Percentiles rank a stretch among this genome's conserved stretches.
Evolutionary conservation across 2,797 vertebrate species (phyloP).

Genomic region (Xerus rutilus): DNA sequence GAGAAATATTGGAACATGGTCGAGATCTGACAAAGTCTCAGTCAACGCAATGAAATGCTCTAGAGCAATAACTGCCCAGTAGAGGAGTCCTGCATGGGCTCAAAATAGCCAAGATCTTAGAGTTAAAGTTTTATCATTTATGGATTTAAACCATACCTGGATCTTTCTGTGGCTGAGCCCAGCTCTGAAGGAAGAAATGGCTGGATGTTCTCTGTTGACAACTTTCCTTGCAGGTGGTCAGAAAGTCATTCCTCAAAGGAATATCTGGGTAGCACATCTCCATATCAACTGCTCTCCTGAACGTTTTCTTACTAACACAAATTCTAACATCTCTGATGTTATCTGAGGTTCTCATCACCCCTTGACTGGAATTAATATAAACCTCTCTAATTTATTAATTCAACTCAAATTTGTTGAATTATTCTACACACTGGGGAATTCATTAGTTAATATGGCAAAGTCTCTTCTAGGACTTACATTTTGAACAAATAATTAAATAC

Average conservation of each 20-base stretch:
- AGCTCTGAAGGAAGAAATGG: background rate
- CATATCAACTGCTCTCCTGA: background rate
- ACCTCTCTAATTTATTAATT: constrained; percentile 36
- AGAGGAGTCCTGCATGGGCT: background rate
- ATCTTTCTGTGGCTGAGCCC: background rate
- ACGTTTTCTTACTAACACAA: background rate
- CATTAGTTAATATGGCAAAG: background rate
- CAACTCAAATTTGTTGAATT: background rate
- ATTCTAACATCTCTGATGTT: background rate
- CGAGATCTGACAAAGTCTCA: background rate
- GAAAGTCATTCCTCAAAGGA: background rate
- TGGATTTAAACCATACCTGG: accelerated
- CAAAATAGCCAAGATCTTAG: background rate
- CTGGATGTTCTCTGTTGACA: background rate
- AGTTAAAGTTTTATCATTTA: background rate
- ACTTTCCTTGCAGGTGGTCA: background rate
- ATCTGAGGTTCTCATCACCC: background rate
- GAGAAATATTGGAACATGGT: background rate
- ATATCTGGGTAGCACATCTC: background rate
- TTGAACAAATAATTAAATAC: constrained; percentile 19
- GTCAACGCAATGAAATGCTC: accelerated
- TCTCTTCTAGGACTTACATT: background rate
- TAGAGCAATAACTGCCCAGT: background rate
- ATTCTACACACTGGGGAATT: background rate
- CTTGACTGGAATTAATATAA: background rate